Conservation (phyloP, 2,888 invertebrate genomes). For the Tetrapedia diversipes region DNA sequence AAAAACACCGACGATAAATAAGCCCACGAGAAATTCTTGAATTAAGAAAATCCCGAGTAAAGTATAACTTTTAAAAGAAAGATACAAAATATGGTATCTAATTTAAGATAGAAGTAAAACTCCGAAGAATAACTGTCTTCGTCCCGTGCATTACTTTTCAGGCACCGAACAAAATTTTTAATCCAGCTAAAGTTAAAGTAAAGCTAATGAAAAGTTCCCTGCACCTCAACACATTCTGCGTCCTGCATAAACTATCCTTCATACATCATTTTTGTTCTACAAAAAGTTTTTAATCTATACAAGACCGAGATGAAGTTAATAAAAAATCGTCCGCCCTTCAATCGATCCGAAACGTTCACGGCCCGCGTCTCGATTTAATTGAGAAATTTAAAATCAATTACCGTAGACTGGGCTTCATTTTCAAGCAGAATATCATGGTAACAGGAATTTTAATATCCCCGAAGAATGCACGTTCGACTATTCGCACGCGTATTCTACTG, state of each 20-base stretch:
- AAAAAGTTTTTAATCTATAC: too few relatives aligned
- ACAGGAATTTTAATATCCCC: conserved; percentile 37
- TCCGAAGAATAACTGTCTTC: too few relatives aligned
- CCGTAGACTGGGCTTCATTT: not conserved
- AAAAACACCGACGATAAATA: too few relatives aligned
- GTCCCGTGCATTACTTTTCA: too few relatives aligned
- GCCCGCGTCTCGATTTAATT: not conserved
- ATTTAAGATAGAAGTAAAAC: too few relatives aligned
- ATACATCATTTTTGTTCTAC: too few relatives aligned
- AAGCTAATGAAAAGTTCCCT: not conserved
- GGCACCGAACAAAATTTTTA: too few relatives aligned
- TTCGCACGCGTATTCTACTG: conserved; percentile 14
- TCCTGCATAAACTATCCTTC: too few relatives aligned
- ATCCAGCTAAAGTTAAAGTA: not conserved
- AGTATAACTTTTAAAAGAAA: too few relatives aligned
- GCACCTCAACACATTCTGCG: too few relatives aligned
- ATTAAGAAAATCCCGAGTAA: too few relatives aligned
- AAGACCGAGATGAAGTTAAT: not conserved
- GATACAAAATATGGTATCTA: too few relatives aligned
- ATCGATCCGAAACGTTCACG: not conserved
- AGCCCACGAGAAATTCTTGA: not conserved
- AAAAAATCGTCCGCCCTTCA: not conserved
- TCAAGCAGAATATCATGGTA: conserved; percentile 10
- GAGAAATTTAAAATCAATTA: conserved; percentile 6
- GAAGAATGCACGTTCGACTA: conserved; percentile 24